These are phyloP conservation scores for Geopemphigus sp. DNA, from an alignment of 1,140 invertebrate genomes.

Conservation along the genomic window DNA sequence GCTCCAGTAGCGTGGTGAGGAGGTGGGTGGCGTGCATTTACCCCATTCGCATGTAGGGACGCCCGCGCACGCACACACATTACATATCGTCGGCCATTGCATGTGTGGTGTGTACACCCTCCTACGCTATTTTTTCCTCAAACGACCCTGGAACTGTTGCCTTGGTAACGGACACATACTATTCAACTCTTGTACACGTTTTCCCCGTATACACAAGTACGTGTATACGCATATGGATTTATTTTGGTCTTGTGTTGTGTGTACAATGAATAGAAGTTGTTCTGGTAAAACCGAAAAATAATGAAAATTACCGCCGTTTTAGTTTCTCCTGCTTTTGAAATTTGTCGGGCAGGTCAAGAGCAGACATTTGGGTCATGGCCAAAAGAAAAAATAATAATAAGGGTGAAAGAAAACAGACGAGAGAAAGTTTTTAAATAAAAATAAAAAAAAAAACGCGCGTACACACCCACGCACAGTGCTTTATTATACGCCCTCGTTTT, in stretches of 20 bases:
- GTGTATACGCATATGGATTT: background rate
- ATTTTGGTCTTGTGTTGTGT: background rate
- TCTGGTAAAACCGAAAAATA: background rate
- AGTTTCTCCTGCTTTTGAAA: background rate
- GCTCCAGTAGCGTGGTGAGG: background rate
- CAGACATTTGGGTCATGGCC: constrained; percentile 46
- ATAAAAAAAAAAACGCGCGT: constrained; percentile 17
- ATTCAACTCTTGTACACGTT: background rate
- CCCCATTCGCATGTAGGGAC: constrained; percentile 24
- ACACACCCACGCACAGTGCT: constrained; percentile 11
- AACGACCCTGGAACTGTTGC: constrained; percentile 33
- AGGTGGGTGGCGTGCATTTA: constrained; percentile 5
- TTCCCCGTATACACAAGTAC: background rate
- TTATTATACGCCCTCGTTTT: constrained; percentile 48
- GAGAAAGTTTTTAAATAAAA: constrained; percentile 48
- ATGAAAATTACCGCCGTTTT: background rate
- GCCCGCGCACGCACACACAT: constrained; percentile 13
- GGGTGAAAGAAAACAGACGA: constrained; percentile 38
- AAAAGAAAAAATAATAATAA: constrained; percentile 28
- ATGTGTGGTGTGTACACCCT: constrained; percentile 10
- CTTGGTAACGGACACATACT: constrained; percentile 30
- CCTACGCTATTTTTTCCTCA: constrained; percentile 24
- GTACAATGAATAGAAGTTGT: background rate
- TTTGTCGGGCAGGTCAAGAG: constrained; percentile 44
- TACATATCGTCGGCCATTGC: constrained; percentile 41